Evolutionary conservation across 64 coral and sea anemone genomes (phyloP).

Genomic region (Montipora efflorescens): DNA sequence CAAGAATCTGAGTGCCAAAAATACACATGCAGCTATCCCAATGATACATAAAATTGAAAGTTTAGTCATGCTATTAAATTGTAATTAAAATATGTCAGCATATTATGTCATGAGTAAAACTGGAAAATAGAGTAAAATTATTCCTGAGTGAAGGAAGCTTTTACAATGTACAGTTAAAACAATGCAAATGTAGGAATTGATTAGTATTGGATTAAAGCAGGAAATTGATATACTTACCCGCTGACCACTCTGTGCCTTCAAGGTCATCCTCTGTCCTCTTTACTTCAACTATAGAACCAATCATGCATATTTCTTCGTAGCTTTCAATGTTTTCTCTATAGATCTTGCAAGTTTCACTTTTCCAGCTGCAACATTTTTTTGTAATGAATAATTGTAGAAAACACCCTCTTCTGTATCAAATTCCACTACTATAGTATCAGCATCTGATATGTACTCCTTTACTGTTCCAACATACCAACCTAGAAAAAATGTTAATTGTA

Average conservation of each 20-base stretch:
- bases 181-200: neutral
- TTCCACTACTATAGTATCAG: conserved; percentile 44
- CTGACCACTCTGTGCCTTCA: conserved; percentile 13
- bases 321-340: conserved; percentile 28
- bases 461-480: conserved; percentile 56
- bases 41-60: no score
- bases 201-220: neutral
- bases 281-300: conserved; percentile 33
- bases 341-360: conserved; percentile 60
- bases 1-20: no score
- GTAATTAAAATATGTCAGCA: no score
- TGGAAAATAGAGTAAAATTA: neutral
- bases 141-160: neutral
- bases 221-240: conserved; percentile 32
- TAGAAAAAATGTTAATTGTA: conserved; percentile 6
- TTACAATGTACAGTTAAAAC: neutral
- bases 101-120: neutral
- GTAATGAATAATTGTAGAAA: conserved; percentile 38
- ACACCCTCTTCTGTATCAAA: conserved; percentile 49
- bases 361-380: conserved; percentile 10
- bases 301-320: conserved; percentile 21
- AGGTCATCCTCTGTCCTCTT: conserved; percentile 36
- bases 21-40: no score
- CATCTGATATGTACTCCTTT: conserved; percentile 22
- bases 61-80: no score